Evolutionary conservation across 2,888 invertebrate species (phyloP), one percentile per base, ranked within the genome.

Genomic region (Palloptera scutellata): DNA sequence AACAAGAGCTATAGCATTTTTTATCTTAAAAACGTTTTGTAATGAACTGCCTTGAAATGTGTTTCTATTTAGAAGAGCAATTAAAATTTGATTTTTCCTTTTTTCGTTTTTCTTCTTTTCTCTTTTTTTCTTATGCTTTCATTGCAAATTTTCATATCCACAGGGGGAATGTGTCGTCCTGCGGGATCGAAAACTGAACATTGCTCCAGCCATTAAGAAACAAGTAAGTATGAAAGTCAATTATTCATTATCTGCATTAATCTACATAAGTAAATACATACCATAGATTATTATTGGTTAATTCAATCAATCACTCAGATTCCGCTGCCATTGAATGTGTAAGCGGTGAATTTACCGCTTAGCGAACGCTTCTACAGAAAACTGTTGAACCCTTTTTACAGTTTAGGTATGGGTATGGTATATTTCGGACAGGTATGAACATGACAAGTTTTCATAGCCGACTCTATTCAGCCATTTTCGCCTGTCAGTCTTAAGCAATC

Each of bases 151-250:
- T 54, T 54, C 54, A 60, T 66, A 66, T 61, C 66, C 54, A 77
- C 75, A 90, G 90, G 87, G 91, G 63, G 92, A 93, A 77, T 91
- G 91, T 82, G 90, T 93, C 73, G 88, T 92, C 61, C 87, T 94
- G 78, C 89, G 92, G 77, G 93, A 94, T 83, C 87, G 93, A 75
- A 93, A 93, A 82, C 86, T 95, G 69, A 94, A 94, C 81, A 93
- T 95, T 82, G 94, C 94, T 51, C 93, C 93, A 73, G 94, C 94
- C 74, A 92, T 95, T 71, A 91, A 93, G 80, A 94, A 94, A 84
- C 93, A 94, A 87, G 89, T 89, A 81, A 79, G 81, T 77, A 69
- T 52, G 3, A 19, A 59, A 6, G 43, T 48, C 42, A 52, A 63
- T 15, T 4, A 30, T 30, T 30, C 30, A 6, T 30, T 30, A 30